These are phyloP conservation scores for Cydia fagiglandana DNA, from an alignment of 1,140 invertebrate genomes.

Conservation along the genomic window DNA sequence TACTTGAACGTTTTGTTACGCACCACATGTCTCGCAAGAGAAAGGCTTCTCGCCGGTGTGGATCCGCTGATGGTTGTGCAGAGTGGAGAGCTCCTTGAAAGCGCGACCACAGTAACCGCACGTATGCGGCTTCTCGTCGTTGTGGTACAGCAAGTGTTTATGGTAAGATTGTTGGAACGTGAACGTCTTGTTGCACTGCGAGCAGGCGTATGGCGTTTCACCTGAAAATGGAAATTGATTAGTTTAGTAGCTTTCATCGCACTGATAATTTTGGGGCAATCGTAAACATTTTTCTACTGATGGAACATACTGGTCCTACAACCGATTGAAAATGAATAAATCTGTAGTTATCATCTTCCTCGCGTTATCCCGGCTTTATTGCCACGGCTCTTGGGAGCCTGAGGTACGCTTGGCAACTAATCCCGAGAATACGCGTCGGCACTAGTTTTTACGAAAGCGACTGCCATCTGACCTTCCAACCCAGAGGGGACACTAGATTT, in stretches of 20 bases:
- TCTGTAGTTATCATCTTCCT: too few species aligned
- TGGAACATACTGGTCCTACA: too few species aligned
- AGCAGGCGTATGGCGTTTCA: constrained; percentile 92
- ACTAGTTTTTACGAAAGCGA: too few species aligned
- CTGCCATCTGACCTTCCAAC: too few species aligned
- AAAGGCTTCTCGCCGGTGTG: constrained; percentile 95
- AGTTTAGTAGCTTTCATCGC: neutral
- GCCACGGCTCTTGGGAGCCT: too few species aligned
- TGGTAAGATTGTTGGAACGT: constrained; percentile 95
- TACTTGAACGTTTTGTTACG: constrained; percentile 41
- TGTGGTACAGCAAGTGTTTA: constrained; percentile 92
- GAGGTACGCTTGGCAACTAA: too few species aligned
- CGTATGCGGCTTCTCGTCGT: constrained; percentile 90
- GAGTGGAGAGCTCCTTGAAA: constrained; percentile 93
- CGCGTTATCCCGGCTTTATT: too few species aligned
- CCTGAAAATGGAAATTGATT: constrained; percentile 76
- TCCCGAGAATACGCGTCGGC: too few species aligned
- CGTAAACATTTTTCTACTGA: too few species aligned
- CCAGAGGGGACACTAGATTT: too few species aligned
- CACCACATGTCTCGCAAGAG: constrained; percentile 93
- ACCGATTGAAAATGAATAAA: too few species aligned
- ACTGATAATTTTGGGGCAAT: neutral
- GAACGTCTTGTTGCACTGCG: constrained; percentile 92
- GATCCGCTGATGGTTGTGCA: constrained; percentile 93
- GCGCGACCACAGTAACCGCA: constrained; percentile 89